These are phyloP conservation scores for Torymus texanus DNA, from an alignment of 2,888 invertebrate genomes.

Conservation along the genomic window DNA sequence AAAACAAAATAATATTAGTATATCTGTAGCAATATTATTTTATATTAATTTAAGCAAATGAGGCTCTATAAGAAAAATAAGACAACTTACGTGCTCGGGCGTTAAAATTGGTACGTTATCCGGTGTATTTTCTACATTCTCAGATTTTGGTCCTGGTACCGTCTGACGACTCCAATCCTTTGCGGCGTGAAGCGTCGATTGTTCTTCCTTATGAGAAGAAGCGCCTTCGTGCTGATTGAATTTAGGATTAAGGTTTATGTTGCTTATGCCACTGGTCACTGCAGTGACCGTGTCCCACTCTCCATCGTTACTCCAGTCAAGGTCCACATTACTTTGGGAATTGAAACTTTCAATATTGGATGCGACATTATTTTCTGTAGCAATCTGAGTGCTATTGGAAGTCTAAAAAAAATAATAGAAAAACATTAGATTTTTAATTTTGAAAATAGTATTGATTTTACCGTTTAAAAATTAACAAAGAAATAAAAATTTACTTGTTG, in stretches of 20 bases:
- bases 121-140: slow-evolving; percentile 40
- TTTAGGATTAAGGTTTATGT: slow-evolving; percentile 63
- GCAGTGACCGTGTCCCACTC: slow-evolving; percentile 63
- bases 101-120: slow-evolving; percentile 57
- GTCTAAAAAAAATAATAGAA: slow-evolving; percentile 24
- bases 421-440: no score
- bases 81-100: slow-evolving; percentile 46
- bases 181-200: neutral
- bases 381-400: slow-evolving; percentile 45
- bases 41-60: no score
- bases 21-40: no score
- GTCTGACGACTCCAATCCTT: slow-evolving; percentile 48
- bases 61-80: neutral
- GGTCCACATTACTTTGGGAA: slow-evolving; percentile 61
- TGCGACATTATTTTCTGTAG: slow-evolving; percentile 42
- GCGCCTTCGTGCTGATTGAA: slow-evolving; percentile 42
- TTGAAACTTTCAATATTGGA: slow-evolving; percentile 58
- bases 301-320: slow-evolving; percentile 61
- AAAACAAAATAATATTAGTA: neutral
- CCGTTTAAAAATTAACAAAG: no score
- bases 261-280: slow-evolving; percentile 64
- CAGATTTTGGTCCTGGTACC: slow-evolving; percentile 28
- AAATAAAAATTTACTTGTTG: slow-evolving; percentile 44
- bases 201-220: slow-evolving; percentile 45
- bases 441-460: no score